Evolutionary conservation across 2,888 invertebrate species (phyloP).

Genomic region (Phalera bucephala): DNA sequence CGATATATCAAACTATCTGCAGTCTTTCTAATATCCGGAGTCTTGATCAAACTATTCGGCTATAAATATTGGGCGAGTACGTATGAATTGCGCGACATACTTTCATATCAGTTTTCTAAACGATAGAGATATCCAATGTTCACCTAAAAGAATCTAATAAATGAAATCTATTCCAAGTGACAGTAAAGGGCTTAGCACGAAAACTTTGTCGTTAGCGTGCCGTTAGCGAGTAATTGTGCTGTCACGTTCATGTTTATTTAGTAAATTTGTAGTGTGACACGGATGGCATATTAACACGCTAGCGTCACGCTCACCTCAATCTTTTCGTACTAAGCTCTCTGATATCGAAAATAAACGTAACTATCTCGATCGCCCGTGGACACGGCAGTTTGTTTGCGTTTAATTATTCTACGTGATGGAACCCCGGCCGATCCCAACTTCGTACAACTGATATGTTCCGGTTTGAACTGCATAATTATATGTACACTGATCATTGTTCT

Average conservation of each 20-base stretch:
- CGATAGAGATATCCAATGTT: not conserved
- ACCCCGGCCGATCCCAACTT: constrained; percentile 38
- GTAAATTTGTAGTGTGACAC: too few relatives aligned
- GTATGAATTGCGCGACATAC: not conserved
- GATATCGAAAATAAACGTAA: constrained; percentile 62
- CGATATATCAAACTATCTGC: too few relatives aligned
- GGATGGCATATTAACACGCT: too few relatives aligned
- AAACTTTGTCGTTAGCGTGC: too few relatives aligned
- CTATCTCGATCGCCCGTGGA: constrained; percentile 50
- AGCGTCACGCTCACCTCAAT: too few relatives aligned
- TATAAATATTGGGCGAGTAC: not conserved
- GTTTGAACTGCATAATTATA: too few relatives aligned
- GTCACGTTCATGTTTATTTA: too few relatives aligned
- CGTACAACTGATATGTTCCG: constrained; percentile 31
- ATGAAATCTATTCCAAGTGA: constrained; percentile 40
- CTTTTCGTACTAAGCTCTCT: too few relatives aligned
- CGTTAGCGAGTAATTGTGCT: too few relatives aligned
- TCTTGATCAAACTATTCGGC: not conserved
- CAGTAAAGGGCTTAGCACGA: too few relatives aligned
- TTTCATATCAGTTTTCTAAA: not conserved
- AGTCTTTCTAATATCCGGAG: too few relatives aligned
- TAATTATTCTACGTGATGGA: constrained; percentile 70
- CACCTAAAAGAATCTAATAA: constrained; percentile 23
- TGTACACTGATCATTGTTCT: constrained; percentile 23
- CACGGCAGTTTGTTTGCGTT: constrained; percentile 67